Evolutionary conservation across 2,797 vertebrate genomes (phyloP), one percentile per base, ranked within the genome.

Genomic region (Arrhamphus sclerolepis): DNA sequence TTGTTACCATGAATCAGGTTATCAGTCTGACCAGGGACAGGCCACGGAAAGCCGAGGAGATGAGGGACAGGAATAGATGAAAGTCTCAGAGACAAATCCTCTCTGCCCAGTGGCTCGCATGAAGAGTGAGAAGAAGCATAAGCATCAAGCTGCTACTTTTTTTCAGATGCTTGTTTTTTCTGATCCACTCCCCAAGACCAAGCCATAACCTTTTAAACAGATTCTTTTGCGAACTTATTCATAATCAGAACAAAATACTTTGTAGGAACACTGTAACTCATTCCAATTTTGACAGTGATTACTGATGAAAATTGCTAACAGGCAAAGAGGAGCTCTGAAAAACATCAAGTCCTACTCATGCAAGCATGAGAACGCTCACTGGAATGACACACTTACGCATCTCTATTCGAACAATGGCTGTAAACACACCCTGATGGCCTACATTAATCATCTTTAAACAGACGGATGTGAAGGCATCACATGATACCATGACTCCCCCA

Each of bases 401-500:
- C 67, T 76, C 60, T 31, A 43, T 56, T 52, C 62, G 58, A 83
- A 70, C 69, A 74, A 68, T 5, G n/a, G 51, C 41, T 79, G 75
- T 81, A 82, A 82, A 83, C 72, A 79, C 63, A 72, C 66, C 56
- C 61, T 38, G 70, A 81, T 74, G 61, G 75, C 75, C 73, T 84
- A 67, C 74, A 87, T 92, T 84, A 90, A 90, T 91, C 88, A 86
- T 57, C 66, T 84, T 86, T 84, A 88, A 90, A 77, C 71, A 87
- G 87, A 88, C 88, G 80, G 86, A 86, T 83, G 87, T 76, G 78
- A 83, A 72, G 54, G 62, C 63, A 67, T 87, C 84, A 86, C 80
- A 81, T 62, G 68, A 86, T 86, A 83, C 66, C 62, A 81, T 65
- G 81, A 83, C 83, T 84, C 83, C 55, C 66, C 88, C 89, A 91